Evolutionary conservation across 2,888 invertebrate genomes (phyloP).

Genomic region (Elegia similella): DNA sequence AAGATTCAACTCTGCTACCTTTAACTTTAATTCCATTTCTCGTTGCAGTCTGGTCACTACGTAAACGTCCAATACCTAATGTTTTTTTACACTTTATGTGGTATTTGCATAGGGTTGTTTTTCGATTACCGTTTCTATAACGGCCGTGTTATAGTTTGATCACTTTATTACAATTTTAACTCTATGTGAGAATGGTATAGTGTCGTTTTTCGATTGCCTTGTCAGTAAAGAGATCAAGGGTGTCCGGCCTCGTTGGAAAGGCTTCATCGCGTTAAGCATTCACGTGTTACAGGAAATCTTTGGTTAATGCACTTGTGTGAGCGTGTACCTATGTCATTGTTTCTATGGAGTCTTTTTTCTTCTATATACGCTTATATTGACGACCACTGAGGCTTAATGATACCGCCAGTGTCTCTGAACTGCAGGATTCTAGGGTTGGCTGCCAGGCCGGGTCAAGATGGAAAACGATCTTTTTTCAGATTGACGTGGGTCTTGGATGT

Average conservation of each 20-base stretch:
- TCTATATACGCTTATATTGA: too few relatives aligned
- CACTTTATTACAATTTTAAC: background rate
- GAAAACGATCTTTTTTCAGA: too few relatives aligned
- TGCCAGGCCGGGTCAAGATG: too few relatives aligned
- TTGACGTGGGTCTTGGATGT: too few relatives aligned
- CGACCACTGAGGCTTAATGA: too few relatives aligned
- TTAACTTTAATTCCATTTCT: conserved; percentile 19
- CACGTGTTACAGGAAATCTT: conserved; percentile 51
- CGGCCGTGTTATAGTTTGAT: background rate
- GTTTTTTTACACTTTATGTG: background rate
- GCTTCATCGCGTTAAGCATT: conserved; percentile 63
- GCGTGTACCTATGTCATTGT: conserved; percentile 3
- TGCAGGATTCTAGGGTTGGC: too few relatives aligned
- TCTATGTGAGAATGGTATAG: conserved; percentile 1
- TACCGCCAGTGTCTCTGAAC: too few relatives aligned
- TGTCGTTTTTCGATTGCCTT: conserved; percentile 24
- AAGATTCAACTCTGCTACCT: conserved; percentile 10
- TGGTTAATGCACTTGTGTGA: conserved; percentile 32
- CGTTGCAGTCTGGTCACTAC: background rate
- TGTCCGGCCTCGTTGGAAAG: conserved; percentile 45
- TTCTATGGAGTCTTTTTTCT: background rate
- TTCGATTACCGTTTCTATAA: background rate
- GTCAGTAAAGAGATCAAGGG: conserved; percentile 34
- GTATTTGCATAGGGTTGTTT: background rate
- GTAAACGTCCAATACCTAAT: conserved; percentile 11